Conservation (phyloP, 2,797 vertebrate species). For the Gymnoscopelus braueri region DNA sequence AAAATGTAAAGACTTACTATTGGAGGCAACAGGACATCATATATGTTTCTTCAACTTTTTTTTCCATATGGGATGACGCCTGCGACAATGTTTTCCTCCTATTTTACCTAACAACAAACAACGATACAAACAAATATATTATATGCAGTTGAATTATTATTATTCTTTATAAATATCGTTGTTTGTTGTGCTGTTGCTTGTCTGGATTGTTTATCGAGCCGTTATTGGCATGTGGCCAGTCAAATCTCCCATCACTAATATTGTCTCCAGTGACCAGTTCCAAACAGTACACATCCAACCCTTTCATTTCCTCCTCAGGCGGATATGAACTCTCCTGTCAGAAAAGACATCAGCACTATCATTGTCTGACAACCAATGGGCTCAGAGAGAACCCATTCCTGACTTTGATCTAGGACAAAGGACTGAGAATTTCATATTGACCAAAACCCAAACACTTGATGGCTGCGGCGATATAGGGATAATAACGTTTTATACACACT, state of each 20-base stretch:
- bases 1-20: too few species aligned
- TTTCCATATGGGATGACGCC: too few species aligned
- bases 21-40: too few species aligned
- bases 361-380: constrained; percentile 57
- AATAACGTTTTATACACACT: constrained; percentile 33
- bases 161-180: too few species aligned
- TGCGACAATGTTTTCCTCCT: too few species aligned
- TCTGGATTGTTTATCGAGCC: too few species aligned
- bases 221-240: too few species aligned
- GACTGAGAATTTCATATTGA: constrained; percentile 45
- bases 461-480: constrained; percentile 39
- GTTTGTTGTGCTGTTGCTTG: too few species aligned
- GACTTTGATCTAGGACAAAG: background rate
- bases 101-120: too few species aligned
- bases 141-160: too few species aligned
- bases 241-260: constrained; percentile 69
- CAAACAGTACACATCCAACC: constrained; percentile 50
- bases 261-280: constrained; percentile 45
- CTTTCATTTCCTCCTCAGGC: constrained; percentile 72
- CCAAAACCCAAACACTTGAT: constrained; percentile 47
- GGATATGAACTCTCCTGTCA: constrained; percentile 72
- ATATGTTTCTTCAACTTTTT: too few species aligned
- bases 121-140: too few species aligned
- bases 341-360: constrained; percentile 27
- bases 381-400: constrained; percentile 48